Evolutionary conservation across 1,140 invertebrate genomes (phyloP).

Genomic region (Trichoplusia ni): DNA sequence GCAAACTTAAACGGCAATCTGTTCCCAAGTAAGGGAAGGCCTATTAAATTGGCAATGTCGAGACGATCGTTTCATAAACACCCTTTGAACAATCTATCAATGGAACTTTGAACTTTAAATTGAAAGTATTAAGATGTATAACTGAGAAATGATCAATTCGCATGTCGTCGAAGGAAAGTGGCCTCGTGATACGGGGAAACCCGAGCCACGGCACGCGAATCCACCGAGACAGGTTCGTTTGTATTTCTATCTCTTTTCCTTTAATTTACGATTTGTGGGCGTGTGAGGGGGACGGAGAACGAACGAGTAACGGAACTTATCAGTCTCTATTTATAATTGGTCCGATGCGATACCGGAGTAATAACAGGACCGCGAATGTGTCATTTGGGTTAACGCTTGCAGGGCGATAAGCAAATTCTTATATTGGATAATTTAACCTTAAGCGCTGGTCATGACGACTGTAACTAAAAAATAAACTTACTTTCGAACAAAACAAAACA

Average conservation of each 20-base stretch:
- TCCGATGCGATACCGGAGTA: conserved; percentile 44
- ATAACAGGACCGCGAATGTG: conserved; percentile 44
- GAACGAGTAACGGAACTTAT: conserved; percentile 50
- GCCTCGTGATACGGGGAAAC: conserved; percentile 47
- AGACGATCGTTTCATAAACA: conserved; percentile 17
- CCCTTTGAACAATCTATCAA: background rate
- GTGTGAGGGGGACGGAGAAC: conserved; percentile 33
- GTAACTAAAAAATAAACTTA: no score
- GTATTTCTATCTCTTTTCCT: conserved; percentile 36
- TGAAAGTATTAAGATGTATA: conserved; percentile 8
- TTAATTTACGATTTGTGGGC: background rate
- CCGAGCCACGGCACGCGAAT: conserved; percentile 41
- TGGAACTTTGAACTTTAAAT: background rate
- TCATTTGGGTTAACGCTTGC: conserved; percentile 40
- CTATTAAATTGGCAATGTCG: conserved; percentile 28
- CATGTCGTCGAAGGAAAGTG: conserved; percentile 42
- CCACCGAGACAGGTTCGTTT: conserved; percentile 38
- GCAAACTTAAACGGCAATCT: background rate
- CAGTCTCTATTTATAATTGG: conserved; percentile 65
- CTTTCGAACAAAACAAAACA: no score
- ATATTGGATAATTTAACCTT: conserved; percentile 7
- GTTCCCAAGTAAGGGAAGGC: background rate
- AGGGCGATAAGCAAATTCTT: conserved; percentile 18
- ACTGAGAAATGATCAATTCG: conserved; percentile 2
- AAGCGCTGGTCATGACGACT: no score